Conservation (phyloP, 1,140 invertebrate genomes). For the Dermatophagoides farinae region DNA sequence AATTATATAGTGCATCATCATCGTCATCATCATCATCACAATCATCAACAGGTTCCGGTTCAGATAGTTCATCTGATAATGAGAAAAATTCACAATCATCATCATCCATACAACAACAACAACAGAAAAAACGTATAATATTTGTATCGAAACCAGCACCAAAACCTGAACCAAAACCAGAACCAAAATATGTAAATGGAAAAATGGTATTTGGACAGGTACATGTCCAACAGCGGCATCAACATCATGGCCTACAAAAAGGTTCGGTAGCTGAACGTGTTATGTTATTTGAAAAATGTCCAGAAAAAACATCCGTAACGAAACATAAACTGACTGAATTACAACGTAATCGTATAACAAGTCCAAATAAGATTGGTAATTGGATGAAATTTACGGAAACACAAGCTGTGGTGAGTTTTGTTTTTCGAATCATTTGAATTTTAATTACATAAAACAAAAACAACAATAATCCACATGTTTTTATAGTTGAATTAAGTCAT, state of each 20-base stretch:
- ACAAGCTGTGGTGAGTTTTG: not conserved
- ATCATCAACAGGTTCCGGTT: not conserved
- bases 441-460: too few species aligned
- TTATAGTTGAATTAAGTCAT: not conserved
- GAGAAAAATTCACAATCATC: not conserved
- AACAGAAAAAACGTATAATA: constrained; percentile 5
- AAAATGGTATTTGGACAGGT: constrained; percentile 11
- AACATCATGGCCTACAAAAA: constrained; percentile 40
- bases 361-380: constrained; percentile 2
- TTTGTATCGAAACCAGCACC: constrained; percentile 2
- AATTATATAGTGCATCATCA: not conserved
- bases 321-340: constrained; percentile 3
- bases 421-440: not conserved
- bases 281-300: constrained; percentile 72
- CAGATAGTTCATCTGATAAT: not conserved
- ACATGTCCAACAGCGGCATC: not conserved
- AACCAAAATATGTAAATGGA: constrained; percentile 11
- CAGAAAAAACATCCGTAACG: constrained; percentile 27
- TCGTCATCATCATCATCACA: not conserved
- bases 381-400: constrained; percentile 5
- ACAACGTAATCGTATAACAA: not conserved
- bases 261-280: constrained; percentile 77
- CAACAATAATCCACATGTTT: not conserved
- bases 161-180: constrained; percentile 10
- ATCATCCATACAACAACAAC: not conserved